Evolutionary conservation across 1,140 invertebrate species (phyloP), one percentile per base, ranked within the genome.

Genomic region (Rhyzopertha dominica): DNA sequence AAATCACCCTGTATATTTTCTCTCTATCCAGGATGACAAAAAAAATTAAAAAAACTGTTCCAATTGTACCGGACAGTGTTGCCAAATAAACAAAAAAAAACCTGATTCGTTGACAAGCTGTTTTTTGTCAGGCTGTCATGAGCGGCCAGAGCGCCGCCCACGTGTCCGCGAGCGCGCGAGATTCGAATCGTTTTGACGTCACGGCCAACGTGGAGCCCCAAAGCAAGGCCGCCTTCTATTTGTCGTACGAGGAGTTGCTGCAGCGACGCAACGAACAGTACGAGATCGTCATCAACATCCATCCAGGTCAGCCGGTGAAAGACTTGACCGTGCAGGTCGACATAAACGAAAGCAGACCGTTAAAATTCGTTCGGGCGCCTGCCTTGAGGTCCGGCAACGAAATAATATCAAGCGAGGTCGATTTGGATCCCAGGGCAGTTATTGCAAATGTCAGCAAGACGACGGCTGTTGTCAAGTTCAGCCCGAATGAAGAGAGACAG

Each of bases 191-290:
- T 26, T 82, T 83, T 55, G 74, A 72, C 3, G 75, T 78, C 2
- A 74, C 73, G 2, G 73, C 81, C 4, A 82, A 83, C 54, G 62
- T 82, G 7, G 78, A 79, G 54, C 63, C 77, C 0, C 61, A 72
- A 30, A 73, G 66, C 3, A 74, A 74, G 54, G 77, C 75, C 0
- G 65, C 70, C 0, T 83, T 82, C 61, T 78, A 80, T 49, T 60
- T 82, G 34, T 79, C 75, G 0, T 82, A 82, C 54, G 81, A 83
- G 61, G 78, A 82, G 63, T 53, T 83, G 4, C 60, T 83, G 7
- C 58, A 64, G 2, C 65, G 78, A 4, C 65, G 74, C 23, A 68
- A 75, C 31, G 76, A 75, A 2, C 64, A 72, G 7, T 83, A 83
- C 63, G 75, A 79, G 53, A 70, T 80, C 39, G 71, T 73, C 10